Base-by-base conservation (phyloP, 2,797 vertebrate species). In the Channallabes apus region DNA sequence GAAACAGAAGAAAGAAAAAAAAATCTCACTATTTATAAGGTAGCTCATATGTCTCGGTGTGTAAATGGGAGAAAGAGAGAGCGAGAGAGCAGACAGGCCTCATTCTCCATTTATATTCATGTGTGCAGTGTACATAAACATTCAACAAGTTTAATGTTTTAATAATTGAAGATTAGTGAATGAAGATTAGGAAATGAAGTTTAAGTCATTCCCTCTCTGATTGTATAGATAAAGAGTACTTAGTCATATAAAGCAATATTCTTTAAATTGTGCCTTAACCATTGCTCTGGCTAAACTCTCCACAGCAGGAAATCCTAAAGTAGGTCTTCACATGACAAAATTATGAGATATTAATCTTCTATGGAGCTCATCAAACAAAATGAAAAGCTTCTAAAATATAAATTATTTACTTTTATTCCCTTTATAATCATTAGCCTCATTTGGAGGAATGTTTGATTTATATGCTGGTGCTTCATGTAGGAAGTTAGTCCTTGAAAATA, bases 381-480 rank as follows among this genome's bases (percentile, higher is more conserved):
- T 38, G 41, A 62, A 59, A 82, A 59, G 56, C 58, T 82, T 27
- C 11, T 24, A 64, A 75, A 51, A 83, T 62, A 72, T 80, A 22
- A 62, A 38, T 64, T 51, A 46, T 64, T 80, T 80, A 46, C 38
- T 64, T 64, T 17, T 80, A 80, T 64, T 80, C 78, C 78, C 78
- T 17, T 24, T 65, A 64, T 64, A 46, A 80, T 18, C 24, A 64
- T 80, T 80, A 80, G 35, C 78, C 78, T 80, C 17, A 80, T 51
- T 79, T 35, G 20, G 11, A 58, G 20, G 11, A 59, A 27, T 80
- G 20, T 38, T 78, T 78, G 61, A 80, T 64, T 80, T 64, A 80
- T 65, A 80, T 27, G 3, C 6, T 18, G 35, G 24, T 61, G 56
- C 56, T 78, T 46, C 35, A 27, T 80, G 78, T 5, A 64, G 24